Percentiles rank a stretch among this genome's conserved stretches.
phyloP scores from a whole-genome alignment of 1,140 invertebrate species.

The Nasonia longicornis region DNA sequence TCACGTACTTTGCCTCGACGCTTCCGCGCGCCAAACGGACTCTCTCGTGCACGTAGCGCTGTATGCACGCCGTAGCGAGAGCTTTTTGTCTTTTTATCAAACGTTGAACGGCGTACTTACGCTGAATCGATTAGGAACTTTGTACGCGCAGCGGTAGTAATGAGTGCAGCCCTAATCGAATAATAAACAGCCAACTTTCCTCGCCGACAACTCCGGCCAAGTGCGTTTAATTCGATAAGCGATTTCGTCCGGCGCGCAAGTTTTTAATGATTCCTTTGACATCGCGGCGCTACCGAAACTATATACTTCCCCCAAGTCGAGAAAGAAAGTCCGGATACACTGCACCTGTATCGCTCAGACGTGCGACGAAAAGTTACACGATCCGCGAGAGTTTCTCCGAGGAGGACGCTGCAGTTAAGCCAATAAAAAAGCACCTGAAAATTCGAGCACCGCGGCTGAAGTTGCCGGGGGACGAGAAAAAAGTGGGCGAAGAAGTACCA shows the following conservation, averaged over 20 bases:
- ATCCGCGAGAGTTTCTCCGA: not conserved
- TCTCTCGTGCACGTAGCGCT: too few relatives aligned
- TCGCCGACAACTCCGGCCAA: not conserved
- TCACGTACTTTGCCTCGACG: too few relatives aligned
- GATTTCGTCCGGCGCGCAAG: not conserved
- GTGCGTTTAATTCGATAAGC: not conserved
- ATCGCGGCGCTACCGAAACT: too few relatives aligned
- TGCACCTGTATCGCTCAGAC: too few relatives aligned
- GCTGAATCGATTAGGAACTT: not conserved
- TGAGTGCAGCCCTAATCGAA: not conserved
- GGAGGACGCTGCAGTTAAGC: not conserved
- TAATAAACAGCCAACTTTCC: not conserved
- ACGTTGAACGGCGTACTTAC: too few relatives aligned
- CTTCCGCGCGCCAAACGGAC: too few relatives aligned
- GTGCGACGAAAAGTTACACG: not conserved
- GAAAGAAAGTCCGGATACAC: too few relatives aligned
- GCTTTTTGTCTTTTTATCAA: too few relatives aligned
- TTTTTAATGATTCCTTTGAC: not conserved
- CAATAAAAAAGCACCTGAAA: slow-evolving; percentile 4
- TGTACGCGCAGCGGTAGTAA: not conserved
- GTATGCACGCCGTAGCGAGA: too few relatives aligned
- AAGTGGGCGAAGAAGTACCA: not conserved
- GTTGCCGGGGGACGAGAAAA: not conserved
- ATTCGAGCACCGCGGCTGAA: not conserved
- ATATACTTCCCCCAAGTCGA: too few relatives aligned